phyloP scores from a whole-genome alignment of 2,888 invertebrate species.

The Atrina japonica region DNA sequence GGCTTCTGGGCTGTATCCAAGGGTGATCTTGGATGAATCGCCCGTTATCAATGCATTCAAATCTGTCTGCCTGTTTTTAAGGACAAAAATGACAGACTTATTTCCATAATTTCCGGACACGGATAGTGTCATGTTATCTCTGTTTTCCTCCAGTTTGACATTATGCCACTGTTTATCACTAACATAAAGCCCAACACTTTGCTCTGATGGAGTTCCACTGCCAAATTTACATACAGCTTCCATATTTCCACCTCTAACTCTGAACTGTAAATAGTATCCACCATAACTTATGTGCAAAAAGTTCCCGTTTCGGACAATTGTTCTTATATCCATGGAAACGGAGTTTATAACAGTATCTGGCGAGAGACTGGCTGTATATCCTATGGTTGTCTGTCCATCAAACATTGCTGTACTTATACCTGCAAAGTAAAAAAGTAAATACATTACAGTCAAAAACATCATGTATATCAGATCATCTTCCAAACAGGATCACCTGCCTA shows the following conservation, averaged over 20 bases:
- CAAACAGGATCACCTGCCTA: too few relatives aligned
- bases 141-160: slow-evolving; percentile 44
- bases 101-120: slow-evolving; percentile 27
- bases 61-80: background rate
- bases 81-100: background rate
- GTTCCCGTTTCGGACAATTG: slow-evolving; percentile 86
- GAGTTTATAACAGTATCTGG: slow-evolving; percentile 83
- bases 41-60: slow-evolving; percentile 24
- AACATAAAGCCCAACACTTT: slow-evolving; percentile 43
- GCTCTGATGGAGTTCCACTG: slow-evolving; percentile 23
- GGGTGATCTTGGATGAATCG: background rate
- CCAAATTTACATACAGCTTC: slow-evolving; percentile 58
- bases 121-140: slow-evolving; percentile 42
- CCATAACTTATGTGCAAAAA: slow-evolving; percentile 84
- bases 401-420: slow-evolving; percentile 91
- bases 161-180: slow-evolving; percentile 63
- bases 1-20: slow-evolving; percentile 7
- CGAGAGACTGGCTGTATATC: slow-evolving; percentile 83
- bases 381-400: slow-evolving; percentile 87
- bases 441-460: background rate
- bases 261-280: slow-evolving; percentile 55
- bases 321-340: slow-evolving; percentile 80
- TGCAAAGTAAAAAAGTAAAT: slow-evolving; percentile 50
- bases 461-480: background rate
- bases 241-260: slow-evolving; percentile 58